Conservation (phyloP, 2,797 vertebrate genomes). For the Melanotaenia trifasciata region DNA sequence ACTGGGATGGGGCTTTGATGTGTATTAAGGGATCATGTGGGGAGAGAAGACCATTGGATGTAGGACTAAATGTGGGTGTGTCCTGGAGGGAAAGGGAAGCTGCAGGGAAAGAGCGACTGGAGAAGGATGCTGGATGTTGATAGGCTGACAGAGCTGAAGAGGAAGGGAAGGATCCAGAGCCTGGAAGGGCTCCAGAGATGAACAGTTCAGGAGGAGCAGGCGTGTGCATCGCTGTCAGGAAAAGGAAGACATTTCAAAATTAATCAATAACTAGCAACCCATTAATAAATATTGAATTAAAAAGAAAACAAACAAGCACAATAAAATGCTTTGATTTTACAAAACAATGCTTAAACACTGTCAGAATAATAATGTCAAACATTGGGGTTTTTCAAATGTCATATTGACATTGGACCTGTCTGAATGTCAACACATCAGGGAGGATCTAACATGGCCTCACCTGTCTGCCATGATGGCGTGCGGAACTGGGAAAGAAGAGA, state of each 20-base stretch:
- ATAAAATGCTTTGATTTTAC: not conserved
- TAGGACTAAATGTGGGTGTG: conserved; percentile 93
- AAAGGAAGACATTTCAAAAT: conserved; percentile 63
- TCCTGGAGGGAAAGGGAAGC: conserved; percentile 93
- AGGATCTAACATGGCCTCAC: conserved; percentile 75
- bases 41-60: conserved; percentile 94
- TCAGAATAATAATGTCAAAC: conserved; percentile 51
- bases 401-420: conserved; percentile 64
- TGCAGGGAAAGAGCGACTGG: conserved; percentile 92
- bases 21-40: conserved; percentile 94
- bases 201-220: conserved; percentile 94
- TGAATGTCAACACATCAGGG: conserved; percentile 72
- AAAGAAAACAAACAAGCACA: not conserved
- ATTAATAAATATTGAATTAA: conserved; percentile 10
- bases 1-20: conserved; percentile 92
- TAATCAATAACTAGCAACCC: conserved; percentile 37
- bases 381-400: conserved; percentile 57
- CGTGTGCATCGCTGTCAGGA: conserved; percentile 92
- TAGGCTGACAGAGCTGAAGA: conserved; percentile 95
- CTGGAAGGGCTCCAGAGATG: conserved; percentile 94
- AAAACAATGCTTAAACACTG: conserved; percentile 8
- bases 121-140: conserved; percentile 95
- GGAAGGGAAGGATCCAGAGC: conserved; percentile 93
- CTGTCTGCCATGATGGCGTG: conserved; percentile 96
- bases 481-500: conserved; percentile 96